Evolutionary conservation across 53 echinoderm and acorn worm species (phyloP).

Genomic region (Temnopleurus reevesii): DNA sequence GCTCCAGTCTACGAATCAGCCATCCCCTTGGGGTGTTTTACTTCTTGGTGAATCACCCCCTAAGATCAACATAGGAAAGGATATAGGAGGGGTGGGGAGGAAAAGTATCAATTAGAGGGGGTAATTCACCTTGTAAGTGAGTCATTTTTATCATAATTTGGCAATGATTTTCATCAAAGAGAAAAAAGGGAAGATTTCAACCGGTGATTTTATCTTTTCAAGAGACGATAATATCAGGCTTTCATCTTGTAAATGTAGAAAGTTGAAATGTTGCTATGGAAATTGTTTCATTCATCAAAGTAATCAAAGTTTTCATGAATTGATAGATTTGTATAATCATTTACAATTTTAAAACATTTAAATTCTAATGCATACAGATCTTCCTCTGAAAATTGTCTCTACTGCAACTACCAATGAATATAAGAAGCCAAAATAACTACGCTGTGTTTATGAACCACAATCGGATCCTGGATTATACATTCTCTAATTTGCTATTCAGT

Average conservation of each 20-base stretch:
- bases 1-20: neutral
- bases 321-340: neutral
- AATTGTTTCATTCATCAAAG: neutral
- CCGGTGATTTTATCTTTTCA: neutral
- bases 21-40: neutral
- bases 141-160: conserved; percentile 6
- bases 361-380: too few relatives aligned
- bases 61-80: conserved; percentile 20
- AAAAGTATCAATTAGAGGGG: neutral
- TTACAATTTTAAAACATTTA: too few relatives aligned
- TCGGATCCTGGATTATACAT: too few relatives aligned
- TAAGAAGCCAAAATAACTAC: too few relatives aligned
- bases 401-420: too few relatives aligned
- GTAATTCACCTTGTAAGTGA: neutral
- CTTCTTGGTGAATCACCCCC: neutral
- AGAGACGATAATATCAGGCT: neutral
- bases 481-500: too few relatives aligned
- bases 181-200: neutral
- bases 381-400: too few relatives aligned
- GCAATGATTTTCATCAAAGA: neutral
- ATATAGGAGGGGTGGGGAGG: neutral
- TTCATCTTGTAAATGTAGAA: neutral
- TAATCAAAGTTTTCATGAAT: neutral
- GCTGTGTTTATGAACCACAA: too few relatives aligned
- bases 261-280: neutral